Conservation (phyloP, 23 tunicate species). For the Phallusia fumigata region DNA sequence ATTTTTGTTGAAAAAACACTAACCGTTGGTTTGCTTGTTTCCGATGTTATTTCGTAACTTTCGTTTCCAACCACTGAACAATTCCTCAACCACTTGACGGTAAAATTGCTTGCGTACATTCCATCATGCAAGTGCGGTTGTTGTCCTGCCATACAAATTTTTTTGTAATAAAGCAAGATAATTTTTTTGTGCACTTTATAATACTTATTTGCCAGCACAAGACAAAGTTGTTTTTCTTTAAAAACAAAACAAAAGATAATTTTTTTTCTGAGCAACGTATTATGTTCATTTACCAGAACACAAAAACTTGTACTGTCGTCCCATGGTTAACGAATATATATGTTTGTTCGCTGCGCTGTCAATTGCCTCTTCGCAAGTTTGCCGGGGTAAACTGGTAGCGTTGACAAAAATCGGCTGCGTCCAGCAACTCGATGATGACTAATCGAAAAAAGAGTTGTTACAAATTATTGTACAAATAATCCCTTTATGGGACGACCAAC, state of each 20-base stretch:
- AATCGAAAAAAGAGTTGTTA: neutral
- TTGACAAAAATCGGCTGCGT: neutral
- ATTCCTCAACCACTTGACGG: neutral
- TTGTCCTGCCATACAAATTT: no score
- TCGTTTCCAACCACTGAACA: neutral
- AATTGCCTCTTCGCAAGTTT: constrained; percentile 19
- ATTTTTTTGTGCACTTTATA: no score
- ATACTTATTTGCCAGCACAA: no score
- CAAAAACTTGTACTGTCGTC: neutral
- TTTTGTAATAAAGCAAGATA: no score
- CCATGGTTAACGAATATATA: neutral
- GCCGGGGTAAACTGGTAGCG: neutral
- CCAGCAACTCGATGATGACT: neutral
- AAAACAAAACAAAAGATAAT: no score
- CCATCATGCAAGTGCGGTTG: neutral
- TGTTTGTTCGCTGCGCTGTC: neutral
- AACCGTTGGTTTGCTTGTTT: neutral
- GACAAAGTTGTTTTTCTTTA: no score
- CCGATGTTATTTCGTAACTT: neutral
- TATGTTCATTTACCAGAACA: neutral
- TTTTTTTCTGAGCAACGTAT: no score
- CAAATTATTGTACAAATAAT: neutral
- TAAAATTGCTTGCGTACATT: neutral
- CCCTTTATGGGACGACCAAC: no score
- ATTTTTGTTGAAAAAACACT: neutral